These are phyloP conservation scores for Bombylius major DNA, from an alignment of 2,888 invertebrate genomes.

Conservation along the genomic window DNA sequence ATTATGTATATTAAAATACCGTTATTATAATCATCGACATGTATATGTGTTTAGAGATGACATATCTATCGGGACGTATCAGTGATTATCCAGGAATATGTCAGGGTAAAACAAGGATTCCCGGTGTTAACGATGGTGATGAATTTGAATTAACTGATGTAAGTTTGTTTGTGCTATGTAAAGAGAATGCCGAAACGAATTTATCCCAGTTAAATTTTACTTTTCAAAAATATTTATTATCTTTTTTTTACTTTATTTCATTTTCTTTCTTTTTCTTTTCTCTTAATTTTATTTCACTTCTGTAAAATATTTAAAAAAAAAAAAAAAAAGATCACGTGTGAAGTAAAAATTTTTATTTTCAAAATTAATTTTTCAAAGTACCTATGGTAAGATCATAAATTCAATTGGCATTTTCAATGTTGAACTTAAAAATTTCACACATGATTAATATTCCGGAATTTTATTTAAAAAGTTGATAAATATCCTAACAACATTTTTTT, in stretches of 20 bases:
- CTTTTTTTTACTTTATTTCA: neutral
- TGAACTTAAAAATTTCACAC: too few relatives aligned
- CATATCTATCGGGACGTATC: constrained; percentile 72
- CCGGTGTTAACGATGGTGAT: constrained; percentile 85
- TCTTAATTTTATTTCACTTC: neutral
- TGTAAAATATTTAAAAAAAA: neutral
- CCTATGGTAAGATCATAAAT: too few relatives aligned
- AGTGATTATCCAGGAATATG: constrained; percentile 82
- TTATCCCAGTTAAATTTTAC: neutral
- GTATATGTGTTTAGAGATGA: constrained; percentile 48
- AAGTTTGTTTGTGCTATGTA: constrained; percentile 43
- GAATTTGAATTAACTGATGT: constrained; percentile 80
- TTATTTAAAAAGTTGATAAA: neutral
- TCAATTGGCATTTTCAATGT: too few relatives aligned
- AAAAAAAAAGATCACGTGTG: too few relatives aligned
- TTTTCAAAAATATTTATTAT: neutral
- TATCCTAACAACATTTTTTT: too few relatives aligned
- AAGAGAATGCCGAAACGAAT: neutral
- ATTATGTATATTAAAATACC: too few relatives aligned
- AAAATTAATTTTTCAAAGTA: too few relatives aligned
- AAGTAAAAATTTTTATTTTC: too few relatives aligned
- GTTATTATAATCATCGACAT: too few relatives aligned
- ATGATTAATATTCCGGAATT: constrained; percentile 8
- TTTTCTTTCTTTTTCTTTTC: neutral
- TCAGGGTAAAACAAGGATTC: constrained; percentile 90